Evolutionary conservation across 2,888 invertebrate species (phyloP).

Genomic region (Chaitophorus viminalis): DNA sequence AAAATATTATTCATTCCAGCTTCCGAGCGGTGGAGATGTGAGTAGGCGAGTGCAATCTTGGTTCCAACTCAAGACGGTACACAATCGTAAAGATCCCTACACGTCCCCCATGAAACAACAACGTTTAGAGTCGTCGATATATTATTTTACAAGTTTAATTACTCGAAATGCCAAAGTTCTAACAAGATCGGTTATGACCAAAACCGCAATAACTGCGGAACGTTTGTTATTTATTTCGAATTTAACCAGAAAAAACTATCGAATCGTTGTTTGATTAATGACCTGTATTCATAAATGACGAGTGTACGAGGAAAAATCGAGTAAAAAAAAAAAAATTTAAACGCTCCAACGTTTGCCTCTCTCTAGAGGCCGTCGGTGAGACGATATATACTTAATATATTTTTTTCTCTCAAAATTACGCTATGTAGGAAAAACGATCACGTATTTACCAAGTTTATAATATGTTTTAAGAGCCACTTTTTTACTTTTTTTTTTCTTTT

Average conservation of each 20-base stretch:
- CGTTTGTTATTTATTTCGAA: not conserved
- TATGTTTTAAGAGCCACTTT: not conserved
- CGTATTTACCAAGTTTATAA: constrained; percentile 6
- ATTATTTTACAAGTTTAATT: constrained; percentile 3
- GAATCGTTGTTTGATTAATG: not conserved
- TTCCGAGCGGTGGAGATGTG: not conserved
- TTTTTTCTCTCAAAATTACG: not conserved
- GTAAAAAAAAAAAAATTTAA: constrained; percentile 3
- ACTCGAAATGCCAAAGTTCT: not conserved
- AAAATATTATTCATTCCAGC: not conserved
- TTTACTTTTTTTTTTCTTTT: not conserved
- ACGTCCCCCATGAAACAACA: not conserved
- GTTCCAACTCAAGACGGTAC: not conserved
- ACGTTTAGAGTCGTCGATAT: not conserved
- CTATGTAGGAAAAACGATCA: constrained; percentile 10
- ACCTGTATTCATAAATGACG: not conserved
- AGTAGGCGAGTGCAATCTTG: not conserved
- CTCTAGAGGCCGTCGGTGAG: not conserved
- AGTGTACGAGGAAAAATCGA: not conserved
- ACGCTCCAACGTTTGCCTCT: not conserved
- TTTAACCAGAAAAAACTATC: not conserved
- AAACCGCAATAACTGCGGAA: not conserved
- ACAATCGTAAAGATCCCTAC: not conserved
- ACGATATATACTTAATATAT: not conserved
- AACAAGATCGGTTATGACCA: not conserved